These are phyloP conservation scores for Australoheros scitulus DNA, from an alignment of 2,113 vertebrate genomes.

Conservation along the genomic window DNA sequence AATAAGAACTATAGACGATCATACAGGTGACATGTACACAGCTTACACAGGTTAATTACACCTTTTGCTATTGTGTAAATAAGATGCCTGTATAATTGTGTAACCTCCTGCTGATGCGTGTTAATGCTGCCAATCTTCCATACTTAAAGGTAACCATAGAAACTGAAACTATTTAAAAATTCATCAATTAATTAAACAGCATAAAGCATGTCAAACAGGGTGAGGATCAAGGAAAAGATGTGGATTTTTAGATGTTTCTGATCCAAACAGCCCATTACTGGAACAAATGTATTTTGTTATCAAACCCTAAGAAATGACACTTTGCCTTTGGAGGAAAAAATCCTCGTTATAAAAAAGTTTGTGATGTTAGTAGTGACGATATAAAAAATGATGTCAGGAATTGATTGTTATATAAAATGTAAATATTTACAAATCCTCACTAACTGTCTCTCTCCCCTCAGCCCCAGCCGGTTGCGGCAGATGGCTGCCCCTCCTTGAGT, in stretches of 20 bases:
- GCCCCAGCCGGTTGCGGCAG: too few species aligned
- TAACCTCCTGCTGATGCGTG: background rate
- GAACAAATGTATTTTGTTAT: background rate
- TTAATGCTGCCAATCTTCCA: constrained; percentile 2
- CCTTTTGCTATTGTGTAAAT: background rate
- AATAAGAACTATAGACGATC: constrained; percentile 34
- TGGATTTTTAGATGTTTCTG: background rate
- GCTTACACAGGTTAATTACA: background rate
- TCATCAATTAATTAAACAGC: background rate
- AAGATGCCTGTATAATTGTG: background rate
- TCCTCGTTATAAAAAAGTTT: background rate
- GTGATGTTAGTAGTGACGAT: background rate
- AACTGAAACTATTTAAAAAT: constrained; percentile 3
- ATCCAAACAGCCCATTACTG: background rate
- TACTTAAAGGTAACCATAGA: constrained; percentile 31
- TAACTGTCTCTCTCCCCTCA: too few species aligned
- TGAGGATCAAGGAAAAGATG: background rate
- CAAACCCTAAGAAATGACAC: background rate
- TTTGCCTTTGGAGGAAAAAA: background rate
- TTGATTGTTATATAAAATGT: background rate
- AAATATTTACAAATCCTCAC: background rate
- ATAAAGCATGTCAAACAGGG: background rate
- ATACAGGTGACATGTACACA: background rate
- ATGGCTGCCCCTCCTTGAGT: too few species aligned
- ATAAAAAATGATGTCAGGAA: background rate